Base-by-base conservation (phyloP, 2,888 invertebrate species). In the Spicauda simplicius region DNA sequence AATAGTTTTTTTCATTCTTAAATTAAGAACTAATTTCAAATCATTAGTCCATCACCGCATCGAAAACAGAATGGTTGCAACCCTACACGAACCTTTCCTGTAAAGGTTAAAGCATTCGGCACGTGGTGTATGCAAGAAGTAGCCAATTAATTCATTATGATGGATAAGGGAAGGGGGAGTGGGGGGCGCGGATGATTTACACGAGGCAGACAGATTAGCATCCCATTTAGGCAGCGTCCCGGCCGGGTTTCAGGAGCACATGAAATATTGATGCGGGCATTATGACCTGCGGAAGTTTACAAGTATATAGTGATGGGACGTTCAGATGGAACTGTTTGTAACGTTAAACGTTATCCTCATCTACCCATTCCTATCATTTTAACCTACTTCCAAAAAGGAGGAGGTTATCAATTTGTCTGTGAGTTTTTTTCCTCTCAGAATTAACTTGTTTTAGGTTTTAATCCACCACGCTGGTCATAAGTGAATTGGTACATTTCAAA, bases 191-290 rank as follows among this genome's bases (percentile, higher is more conserved):
- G 63, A 70, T 60, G 65, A 73, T 71, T 72, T 73, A 75, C 74
- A 71, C 74, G 73, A 72, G 72, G 63, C 70, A 60, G 74, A 72
- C 74, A 72, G 73, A 80, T 81, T 79, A 80, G 72, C 78, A 79
- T 81, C 74, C 74, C 70, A 74, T 79, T 81, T 75, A 71, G 76
- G 75, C 68, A 73, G 77, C 77, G 76, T 76, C 74, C 72, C 73
- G 77, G 76, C 80, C 79, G 79, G 82, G 79, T 79, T 80, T 81
- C 75, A 80, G 76, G 74, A 75, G 76, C 72, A 75, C 76, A 85
- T 85, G 80, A 81, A 85, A 86, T 86, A 86, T 86, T 83, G 77
- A 87, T 85, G 79, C 69, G 66, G 69, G 69, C 74, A 74, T 74
- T 75, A 77, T 68, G 73, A 70, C 64, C 73, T 72, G 64, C 66